phyloP scores from a whole-genome alignment of 2,888 invertebrate species.

The Congeria kusceri region DNA sequence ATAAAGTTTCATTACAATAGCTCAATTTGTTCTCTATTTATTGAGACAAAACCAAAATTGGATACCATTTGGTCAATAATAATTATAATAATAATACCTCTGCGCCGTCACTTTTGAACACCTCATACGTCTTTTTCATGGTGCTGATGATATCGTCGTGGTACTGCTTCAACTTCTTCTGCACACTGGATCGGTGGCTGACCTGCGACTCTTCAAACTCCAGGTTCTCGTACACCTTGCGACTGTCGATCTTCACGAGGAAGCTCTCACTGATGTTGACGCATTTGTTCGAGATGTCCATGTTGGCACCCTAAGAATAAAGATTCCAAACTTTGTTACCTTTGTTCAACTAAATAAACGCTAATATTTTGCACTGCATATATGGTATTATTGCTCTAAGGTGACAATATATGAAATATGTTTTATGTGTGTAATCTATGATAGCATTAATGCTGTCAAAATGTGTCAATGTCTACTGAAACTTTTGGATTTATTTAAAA shows the following conservation, averaged over 20 bases:
- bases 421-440: too few relatives aligned
- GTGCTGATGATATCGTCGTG: constrained; percentile 83
- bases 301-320: constrained; percentile 88
- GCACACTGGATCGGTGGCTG: constrained; percentile 86
- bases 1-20: too few relatives aligned
- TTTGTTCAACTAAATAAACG: too few relatives aligned
- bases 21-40: too few relatives aligned
- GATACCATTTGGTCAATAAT: not conserved
- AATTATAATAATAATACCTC: constrained; percentile 69
- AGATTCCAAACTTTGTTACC: too few relatives aligned
- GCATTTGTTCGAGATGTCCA: constrained; percentile 82
- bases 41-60: too few relatives aligned
- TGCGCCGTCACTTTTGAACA: constrained; percentile 82
- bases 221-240: constrained; percentile 84
- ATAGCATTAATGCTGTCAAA: too few relatives aligned
- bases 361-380: too few relatives aligned
- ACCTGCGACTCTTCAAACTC: constrained; percentile 84
- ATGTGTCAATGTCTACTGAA: too few relatives aligned
- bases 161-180: constrained; percentile 78
- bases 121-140: constrained; percentile 83
- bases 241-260: constrained; percentile 84
- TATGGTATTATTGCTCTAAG: too few relatives aligned
- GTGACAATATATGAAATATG: too few relatives aligned
- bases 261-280: constrained; percentile 84
- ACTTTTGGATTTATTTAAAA: too few relatives aligned